Base-by-base conservation (phyloP, 2,888 invertebrate genomes). In the Schizotus pectinicornis region DNA sequence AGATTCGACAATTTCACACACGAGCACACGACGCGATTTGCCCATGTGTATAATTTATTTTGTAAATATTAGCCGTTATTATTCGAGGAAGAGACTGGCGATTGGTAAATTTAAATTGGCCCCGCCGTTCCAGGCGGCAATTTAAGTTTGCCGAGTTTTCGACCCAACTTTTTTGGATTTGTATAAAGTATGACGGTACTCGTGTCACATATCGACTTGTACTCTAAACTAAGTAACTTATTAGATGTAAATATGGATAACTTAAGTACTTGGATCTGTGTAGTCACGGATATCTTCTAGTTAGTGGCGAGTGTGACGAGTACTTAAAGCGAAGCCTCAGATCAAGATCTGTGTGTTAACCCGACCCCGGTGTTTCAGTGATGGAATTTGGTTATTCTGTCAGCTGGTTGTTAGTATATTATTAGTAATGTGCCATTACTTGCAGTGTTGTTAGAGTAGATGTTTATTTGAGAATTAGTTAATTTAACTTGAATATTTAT, bases 371-470 rank as follows among this genome's bases (percentile, higher is more conserved):
- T 62, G 41, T 69, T 67, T 74, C 77, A 77, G 78, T 79, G 78
- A 77, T 78, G 79, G 79, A 78, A 79, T 75, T 78, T 77, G 74
- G 75, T 68, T 70, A 74, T 77, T 79, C 77, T 78, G 76, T 78
- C 77, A 72, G 73, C 74, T 75, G 75, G 72, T 70, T 73, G 65
- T 69, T 73, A 70, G 71, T 67, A 70, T 67, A 65, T 61, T 59
- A 63, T 67, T 72, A 74, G 73, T 72, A 71, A 76, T 74, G 79
- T 79, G 79, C 79, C 79, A 79, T 79, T 77, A 74, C 74, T 76
- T 75, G 73, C 74, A 76, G 73, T 76, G 75, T 76, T 75, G 73
- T 73, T 78, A 78, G 77, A 67, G 57, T 78, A 78, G 77, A 73
- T 75, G 74, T 77, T 78, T 77, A 77, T 76, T 77, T 77, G 71